Evolutionary conservation across 1,140 invertebrate genomes (phyloP).

Genomic region (Anadara kagoshimensis): DNA sequence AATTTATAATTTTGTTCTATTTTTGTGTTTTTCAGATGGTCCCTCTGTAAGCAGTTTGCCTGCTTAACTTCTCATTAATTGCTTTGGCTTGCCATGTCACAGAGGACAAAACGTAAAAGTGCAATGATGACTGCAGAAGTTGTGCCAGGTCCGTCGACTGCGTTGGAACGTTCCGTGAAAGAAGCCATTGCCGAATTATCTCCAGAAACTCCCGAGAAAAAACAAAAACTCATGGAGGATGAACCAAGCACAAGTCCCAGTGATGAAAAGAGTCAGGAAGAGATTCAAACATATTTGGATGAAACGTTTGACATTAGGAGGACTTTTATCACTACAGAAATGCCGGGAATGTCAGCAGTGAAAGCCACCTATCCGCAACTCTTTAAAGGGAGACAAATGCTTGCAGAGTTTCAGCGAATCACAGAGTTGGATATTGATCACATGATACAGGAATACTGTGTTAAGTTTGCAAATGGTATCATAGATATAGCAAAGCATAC

Average conservation of each 20-base stretch:
- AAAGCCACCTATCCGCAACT: conserved; percentile 64
- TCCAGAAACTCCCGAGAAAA: conserved; percentile 48
- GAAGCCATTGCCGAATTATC: conserved; percentile 40
- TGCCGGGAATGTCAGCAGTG: conserved; percentile 61
- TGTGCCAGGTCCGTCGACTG: conserved; percentile 55
- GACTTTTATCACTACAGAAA: conserved; percentile 65
- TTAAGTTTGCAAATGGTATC: conserved; percentile 60
- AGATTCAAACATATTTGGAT: conserved; percentile 64
- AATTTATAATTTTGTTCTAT: too few species aligned
- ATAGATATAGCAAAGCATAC: conserved; percentile 57
- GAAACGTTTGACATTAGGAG: conserved; percentile 65
- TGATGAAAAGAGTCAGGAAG: conserved; percentile 54
- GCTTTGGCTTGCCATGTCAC: conserved; percentile 32
- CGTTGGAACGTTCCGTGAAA: conserved; percentile 41
- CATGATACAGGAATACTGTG: conserved; percentile 68
- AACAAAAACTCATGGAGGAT: conserved; percentile 41
- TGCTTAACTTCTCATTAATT: too few species aligned
- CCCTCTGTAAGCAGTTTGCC: too few species aligned
- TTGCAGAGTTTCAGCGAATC: conserved; percentile 66
- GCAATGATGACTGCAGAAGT: conserved; percentile 64
- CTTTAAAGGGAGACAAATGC: conserved; percentile 62
- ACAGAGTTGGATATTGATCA: conserved; percentile 67
- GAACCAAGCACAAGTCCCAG: conserved; percentile 34
- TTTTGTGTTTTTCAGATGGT: too few species aligned
- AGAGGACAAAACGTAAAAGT: conserved; percentile 54